phyloP scores from a whole-genome alignment of 2,888 invertebrate genomes.

The Sicus ferrugineus region DNA sequence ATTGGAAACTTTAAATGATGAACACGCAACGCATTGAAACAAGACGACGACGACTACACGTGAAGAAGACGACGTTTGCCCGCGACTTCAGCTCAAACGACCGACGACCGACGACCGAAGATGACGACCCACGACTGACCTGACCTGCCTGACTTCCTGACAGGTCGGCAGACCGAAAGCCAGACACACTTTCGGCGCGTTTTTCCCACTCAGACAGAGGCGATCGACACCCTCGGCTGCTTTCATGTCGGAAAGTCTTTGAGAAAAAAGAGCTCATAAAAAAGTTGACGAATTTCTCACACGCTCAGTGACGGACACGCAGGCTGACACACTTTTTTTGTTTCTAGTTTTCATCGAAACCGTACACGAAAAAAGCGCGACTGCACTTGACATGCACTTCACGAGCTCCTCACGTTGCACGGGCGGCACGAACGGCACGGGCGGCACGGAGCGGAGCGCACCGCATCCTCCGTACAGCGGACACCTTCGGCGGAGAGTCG shows the following conservation, averaged over 20 bases:
- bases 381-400: too few relatives aligned
- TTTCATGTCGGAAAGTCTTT: slow-evolving; percentile 23
- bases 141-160: background rate
- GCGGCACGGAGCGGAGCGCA: too few relatives aligned
- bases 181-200: background rate
- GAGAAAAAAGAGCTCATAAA: background rate
- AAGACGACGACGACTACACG: background rate
- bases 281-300: slow-evolving; percentile 6
- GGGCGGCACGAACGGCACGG: too few relatives aligned
- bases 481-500: too few relatives aligned
- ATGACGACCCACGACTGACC: background rate
- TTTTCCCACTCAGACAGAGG: background rate
- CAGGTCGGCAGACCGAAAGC: background rate
- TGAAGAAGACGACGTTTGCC: background rate
- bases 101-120: background rate
- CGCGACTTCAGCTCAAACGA: background rate
- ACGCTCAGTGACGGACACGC: background rate
- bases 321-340: too few relatives aligned
- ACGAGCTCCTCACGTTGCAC: too few relatives aligned
- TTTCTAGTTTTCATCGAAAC: too few relatives aligned
- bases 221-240: slow-evolving; percentile 12
- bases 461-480: too few relatives aligned
- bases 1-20: slow-evolving; percentile 48
- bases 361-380: too few relatives aligned
- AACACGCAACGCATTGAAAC: slow-evolving; percentile 47